phyloP scores from a whole-genome alignment of 1,140 invertebrate species.

The Battus philenor region DNA sequence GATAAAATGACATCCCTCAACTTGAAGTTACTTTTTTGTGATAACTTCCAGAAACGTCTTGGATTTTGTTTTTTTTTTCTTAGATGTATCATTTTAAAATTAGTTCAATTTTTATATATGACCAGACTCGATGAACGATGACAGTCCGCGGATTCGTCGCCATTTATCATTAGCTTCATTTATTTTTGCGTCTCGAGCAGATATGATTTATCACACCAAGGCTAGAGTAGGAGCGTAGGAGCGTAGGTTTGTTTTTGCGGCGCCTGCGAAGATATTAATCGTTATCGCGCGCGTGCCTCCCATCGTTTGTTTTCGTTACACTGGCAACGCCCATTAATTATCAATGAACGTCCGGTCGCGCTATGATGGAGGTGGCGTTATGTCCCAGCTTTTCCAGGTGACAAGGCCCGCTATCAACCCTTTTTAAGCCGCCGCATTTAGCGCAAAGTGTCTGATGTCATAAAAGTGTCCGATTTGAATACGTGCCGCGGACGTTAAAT shows the following conservation, averaged over 20 bases:
- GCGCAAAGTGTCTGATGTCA: conserved; percentile 68
- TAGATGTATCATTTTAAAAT: conserved; percentile 16
- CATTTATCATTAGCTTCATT: conserved; percentile 74
- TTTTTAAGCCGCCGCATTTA: conserved; percentile 72
- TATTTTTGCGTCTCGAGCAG: conserved; percentile 70
- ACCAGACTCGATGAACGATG: conserved; percentile 50
- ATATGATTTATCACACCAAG: conserved; percentile 72
- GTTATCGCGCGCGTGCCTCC: conserved; percentile 65
- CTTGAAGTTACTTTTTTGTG: no score
- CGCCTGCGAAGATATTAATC: conserved; percentile 69
- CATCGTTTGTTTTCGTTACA: conserved; percentile 73
- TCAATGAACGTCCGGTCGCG: conserved; percentile 69
- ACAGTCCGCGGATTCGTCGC: conserved; percentile 51
- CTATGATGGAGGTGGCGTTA: conserved; percentile 67
- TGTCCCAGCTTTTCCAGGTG: conserved; percentile 68
- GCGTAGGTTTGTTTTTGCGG: conserved; percentile 70
- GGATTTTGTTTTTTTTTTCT: no score
- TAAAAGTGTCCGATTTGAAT: conserved; percentile 71
- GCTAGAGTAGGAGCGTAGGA: no score
- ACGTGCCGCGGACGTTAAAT: conserved; percentile 55
- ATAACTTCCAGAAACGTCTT: no score
- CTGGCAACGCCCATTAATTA: conserved; percentile 73
- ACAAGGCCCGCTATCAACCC: conserved; percentile 69
- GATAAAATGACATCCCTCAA: no score
- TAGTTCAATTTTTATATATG: conserved; percentile 51